Conservation (phyloP, 1,140 invertebrate genomes). For the Drosophila kanapiae region DNA sequence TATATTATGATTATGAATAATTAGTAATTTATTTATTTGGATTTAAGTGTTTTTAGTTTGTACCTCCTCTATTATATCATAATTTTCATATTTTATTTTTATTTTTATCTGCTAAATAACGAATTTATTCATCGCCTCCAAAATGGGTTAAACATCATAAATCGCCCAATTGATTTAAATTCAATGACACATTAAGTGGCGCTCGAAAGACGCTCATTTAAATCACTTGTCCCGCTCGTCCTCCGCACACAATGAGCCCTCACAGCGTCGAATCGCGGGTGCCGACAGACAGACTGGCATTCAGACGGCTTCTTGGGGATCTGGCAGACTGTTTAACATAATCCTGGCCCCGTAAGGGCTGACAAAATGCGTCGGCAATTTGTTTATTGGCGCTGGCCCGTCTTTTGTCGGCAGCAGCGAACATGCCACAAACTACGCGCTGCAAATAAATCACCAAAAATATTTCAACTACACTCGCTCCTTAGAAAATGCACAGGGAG, state of each 20-base stretch:
- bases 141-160: conserved; percentile 5
- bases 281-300: conserved; percentile 24
- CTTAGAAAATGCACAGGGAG: conserved; percentile 32
- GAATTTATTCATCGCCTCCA: not conserved
- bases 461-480: conserved; percentile 79
- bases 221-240: conserved; percentile 62
- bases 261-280: conserved; percentile 20
- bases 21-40: too few species aligned
- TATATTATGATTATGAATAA: too few species aligned
- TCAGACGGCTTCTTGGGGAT: conserved; percentile 32
- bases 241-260: conserved; percentile 34
- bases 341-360: conserved; percentile 70
- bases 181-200: conserved; percentile 79
- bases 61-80: too few species aligned
- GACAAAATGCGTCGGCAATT: conserved; percentile 83
- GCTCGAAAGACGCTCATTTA: conserved; percentile 75
- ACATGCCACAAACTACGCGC: conserved; percentile 82
- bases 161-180: conserved; percentile 56
- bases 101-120: not conserved
- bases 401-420: conserved; percentile 75
- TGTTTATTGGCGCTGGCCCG: conserved; percentile 76
- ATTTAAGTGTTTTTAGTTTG: too few species aligned
- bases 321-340: conserved; percentile 73
- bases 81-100: not conserved
- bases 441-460: conserved; percentile 83